phyloP scores from a whole-genome alignment of 2,797 vertebrate genomes.

The Alcedo quadribrachys region DNA sequence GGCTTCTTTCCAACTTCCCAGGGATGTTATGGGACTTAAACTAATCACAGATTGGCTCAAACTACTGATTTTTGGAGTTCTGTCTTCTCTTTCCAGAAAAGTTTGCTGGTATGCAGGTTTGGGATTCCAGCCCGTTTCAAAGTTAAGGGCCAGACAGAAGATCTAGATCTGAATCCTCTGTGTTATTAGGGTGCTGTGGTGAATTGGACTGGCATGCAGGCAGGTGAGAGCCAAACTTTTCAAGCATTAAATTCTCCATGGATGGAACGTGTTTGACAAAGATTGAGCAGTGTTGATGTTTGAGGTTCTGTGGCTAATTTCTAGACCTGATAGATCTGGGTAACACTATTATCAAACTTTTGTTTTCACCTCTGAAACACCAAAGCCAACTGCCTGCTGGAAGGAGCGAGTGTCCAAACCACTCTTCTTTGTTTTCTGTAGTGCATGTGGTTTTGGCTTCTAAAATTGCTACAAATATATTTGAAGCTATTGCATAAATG shows the following conservation, averaged over 20 bases:
- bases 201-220: constrained; percentile 2
- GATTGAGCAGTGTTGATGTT: background rate
- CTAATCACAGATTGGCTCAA: background rate
- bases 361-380: background rate
- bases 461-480: background rate
- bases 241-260: background rate
- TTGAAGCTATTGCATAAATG: background rate
- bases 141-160: background rate
- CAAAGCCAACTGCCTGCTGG: background rate
- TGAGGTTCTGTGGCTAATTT: constrained; percentile 10
- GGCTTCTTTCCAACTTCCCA: background rate
- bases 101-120: constrained; percentile 19
- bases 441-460: background rate
- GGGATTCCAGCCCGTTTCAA: constrained; percentile 7
- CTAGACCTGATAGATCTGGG: background rate
- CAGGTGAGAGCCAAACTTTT: constrained; percentile 28
- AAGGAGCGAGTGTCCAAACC: background rate
- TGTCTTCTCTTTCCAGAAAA: constrained; percentile 23
- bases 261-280: constrained; percentile 17
- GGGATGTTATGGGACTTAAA: background rate
- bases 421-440: background rate
- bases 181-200: background rate
- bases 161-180: constrained; percentile 6
- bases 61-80: constrained; percentile 9
- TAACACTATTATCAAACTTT: background rate